Evolutionary conservation across 2,797 vertebrate species (phyloP).

Genomic region (Channa striata): DNA sequence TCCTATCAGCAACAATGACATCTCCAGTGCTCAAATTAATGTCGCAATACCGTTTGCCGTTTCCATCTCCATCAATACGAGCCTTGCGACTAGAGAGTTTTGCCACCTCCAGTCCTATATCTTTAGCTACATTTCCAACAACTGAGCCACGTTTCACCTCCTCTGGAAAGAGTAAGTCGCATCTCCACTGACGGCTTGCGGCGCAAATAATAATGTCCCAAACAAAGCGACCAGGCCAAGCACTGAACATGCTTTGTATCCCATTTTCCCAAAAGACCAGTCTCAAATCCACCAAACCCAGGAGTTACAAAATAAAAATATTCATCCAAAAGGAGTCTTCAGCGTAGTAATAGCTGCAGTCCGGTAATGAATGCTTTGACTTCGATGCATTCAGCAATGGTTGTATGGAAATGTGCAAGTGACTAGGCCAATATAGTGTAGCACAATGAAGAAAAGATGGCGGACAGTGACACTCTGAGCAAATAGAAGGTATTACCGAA

Average conservation of each 20-base stretch:
- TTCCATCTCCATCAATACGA: conserved; percentile 32
- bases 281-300: background rate
- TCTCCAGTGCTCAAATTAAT: conserved; percentile 47
- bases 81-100: conserved; percentile 40
- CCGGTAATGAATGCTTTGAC: background rate
- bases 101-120: conserved; percentile 39
- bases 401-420: background rate
- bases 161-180: conserved; percentile 55
- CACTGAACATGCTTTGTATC: conserved; percentile 14
- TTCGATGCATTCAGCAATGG: background rate
- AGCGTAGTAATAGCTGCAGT: background rate
- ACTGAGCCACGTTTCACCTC: conserved; percentile 66
- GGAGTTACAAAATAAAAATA: background rate
- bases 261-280: conserved; percentile 16
- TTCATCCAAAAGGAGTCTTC: background rate
- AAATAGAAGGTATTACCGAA: conserved; percentile 32
- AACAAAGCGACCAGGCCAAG: background rate
- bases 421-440: background rate
- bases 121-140: conserved; percentile 69
- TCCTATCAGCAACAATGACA: conserved; percentile 42
- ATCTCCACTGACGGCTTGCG: conserved; percentile 45
- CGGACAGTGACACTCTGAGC: conserved; percentile 49
- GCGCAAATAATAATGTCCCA: conserved; percentile 15
- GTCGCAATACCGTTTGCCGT: conserved; percentile 29
- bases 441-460: background rate